Percentiles rank a stretch among this genome's conserved stretches.
These are phyloP conservation scores for Drosophila funebris DNA, from an alignment of 1,140 invertebrate species.

Conservation along the genomic window DNA sequence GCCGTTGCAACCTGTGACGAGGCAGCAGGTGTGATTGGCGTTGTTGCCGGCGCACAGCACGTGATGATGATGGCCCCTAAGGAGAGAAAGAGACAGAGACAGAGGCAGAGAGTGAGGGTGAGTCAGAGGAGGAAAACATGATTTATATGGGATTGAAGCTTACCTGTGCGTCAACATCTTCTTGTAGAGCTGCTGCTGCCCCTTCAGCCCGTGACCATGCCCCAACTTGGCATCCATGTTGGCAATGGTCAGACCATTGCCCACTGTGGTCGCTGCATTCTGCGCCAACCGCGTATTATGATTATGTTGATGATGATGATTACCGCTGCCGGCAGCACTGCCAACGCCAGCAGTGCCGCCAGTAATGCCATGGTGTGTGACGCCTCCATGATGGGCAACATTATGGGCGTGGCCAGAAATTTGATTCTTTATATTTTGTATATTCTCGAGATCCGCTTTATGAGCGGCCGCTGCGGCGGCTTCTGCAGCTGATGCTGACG, in stretches of 20 bases:
- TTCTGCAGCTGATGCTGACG: constrained; percentile 20
- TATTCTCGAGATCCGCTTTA: constrained; percentile 81
- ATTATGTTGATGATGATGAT: constrained; percentile 57
- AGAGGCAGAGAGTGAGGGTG: neutral
- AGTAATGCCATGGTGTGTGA: constrained; percentile 45
- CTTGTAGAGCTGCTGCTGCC: constrained; percentile 69
- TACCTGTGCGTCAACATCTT: constrained; percentile 72
- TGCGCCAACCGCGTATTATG: constrained; percentile 67
- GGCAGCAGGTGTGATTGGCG: constrained; percentile 73
- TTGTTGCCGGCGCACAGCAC: constrained; percentile 76
- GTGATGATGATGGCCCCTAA: constrained; percentile 71
- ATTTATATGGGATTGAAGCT: no score
- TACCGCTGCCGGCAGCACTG: constrained; percentile 3
- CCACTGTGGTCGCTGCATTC: constrained; percentile 44
- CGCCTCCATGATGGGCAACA: constrained; percentile 38
- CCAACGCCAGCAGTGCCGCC: constrained; percentile 13
- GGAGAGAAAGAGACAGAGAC: neutral
- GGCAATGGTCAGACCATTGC: constrained; percentile 43
- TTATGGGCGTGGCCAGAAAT: constrained; percentile 32
- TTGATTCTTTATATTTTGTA: constrained; percentile 82
- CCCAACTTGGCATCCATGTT: constrained; percentile 50
- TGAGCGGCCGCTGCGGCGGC: constrained; percentile 40
- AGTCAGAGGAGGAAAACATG: no score
- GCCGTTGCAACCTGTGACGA: constrained; percentile 71
- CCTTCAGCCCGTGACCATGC: constrained; percentile 57